Percentiles rank a stretch among this genome's conserved stretches.
phyloP scores from a whole-genome alignment of 1,140 invertebrate species.

The Apis cerana region DNA sequence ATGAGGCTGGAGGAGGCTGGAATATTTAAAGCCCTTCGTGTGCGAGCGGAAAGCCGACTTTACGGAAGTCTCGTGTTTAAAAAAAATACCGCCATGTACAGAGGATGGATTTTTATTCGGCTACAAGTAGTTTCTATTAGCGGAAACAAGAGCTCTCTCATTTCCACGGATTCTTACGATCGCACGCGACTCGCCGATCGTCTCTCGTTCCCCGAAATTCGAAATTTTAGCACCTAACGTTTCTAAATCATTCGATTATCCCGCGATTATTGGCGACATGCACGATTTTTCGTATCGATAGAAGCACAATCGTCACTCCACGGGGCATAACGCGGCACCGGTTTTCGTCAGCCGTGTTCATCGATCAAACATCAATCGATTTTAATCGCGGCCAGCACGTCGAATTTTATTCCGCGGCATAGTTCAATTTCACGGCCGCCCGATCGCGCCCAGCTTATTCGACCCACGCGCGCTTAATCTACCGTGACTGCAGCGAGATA shows the following conservation, averaged over 20 bases:
- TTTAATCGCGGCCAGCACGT: constrained; percentile 19
- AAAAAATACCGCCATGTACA: constrained; percentile 19
- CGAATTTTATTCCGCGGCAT: constrained; percentile 33
- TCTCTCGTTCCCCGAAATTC: background rate
- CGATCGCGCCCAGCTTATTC: constrained; percentile 27
- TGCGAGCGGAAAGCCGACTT: background rate
- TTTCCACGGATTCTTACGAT: background rate
- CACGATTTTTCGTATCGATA: no score
- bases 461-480: constrained; percentile 18
- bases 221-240: no score
- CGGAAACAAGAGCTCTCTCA: background rate
- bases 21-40: constrained; percentile 20
- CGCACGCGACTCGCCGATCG: background rate
- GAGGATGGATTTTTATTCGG: no score
- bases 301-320: no score
- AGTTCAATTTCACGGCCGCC: constrained; percentile 32
- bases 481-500: constrained; percentile 33
- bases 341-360: background rate
- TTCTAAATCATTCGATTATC: background rate
- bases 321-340: background rate
- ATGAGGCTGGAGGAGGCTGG: background rate
- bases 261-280: background rate
- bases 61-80: background rate
- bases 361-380: constrained; percentile 34
- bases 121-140: background rate